These are phyloP conservation scores for Hydropsyche tenuis DNA, from an alignment of 1,140 invertebrate species.

Conservation along the genomic window DNA sequence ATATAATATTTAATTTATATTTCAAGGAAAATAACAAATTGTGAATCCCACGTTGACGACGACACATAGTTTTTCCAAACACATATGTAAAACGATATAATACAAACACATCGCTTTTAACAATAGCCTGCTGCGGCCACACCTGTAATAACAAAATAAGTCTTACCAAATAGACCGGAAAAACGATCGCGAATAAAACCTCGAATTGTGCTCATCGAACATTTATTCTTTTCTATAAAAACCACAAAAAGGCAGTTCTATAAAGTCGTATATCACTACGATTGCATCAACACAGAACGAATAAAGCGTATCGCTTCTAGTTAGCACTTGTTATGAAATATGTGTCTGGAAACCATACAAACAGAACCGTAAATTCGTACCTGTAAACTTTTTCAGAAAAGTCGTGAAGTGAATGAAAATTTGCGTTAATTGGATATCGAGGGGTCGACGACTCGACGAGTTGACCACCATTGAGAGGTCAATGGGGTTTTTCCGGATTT, in stretches of 20 bases:
- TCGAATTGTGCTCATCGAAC: too few species aligned
- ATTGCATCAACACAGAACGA: neutral
- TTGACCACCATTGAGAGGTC: too few species aligned
- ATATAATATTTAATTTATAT: too few species aligned
- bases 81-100: neutral
- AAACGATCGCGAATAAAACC: neutral
- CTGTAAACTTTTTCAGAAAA: too few species aligned
- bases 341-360: constrained; percentile 1
- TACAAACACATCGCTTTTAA: neutral
- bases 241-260: neutral
- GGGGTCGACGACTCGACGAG: too few species aligned
- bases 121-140: neutral
- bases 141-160: constrained; percentile 8
- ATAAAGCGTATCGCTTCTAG: neutral
- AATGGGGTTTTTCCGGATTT: too few species aligned
- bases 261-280: neutral
- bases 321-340: constrained; percentile 3
- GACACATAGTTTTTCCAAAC: neutral
- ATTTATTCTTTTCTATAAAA: too few species aligned
- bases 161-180: neutral
- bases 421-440: too few species aligned
- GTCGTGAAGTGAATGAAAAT: too few species aligned
- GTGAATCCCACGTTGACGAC: neutral
- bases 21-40: too few species aligned
- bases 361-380: neutral